Conservation (phyloP, 2,888 invertebrate genomes). For the Ferrisia virgata region DNA sequence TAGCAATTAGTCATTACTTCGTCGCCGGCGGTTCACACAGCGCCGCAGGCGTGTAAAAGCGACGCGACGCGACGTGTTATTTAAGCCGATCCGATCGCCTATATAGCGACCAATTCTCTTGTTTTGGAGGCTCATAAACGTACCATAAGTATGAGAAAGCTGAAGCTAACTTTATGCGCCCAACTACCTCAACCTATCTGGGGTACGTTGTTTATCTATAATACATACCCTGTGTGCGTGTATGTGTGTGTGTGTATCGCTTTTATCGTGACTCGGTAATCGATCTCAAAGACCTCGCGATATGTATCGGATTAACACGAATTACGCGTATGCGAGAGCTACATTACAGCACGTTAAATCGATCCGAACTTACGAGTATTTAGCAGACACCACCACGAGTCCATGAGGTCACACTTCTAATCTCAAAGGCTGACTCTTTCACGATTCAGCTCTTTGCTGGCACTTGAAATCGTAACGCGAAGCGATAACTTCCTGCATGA, state of each 20-base stretch:
- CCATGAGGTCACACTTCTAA: too few species aligned
- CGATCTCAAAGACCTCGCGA: not conserved
- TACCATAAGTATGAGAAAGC: too few species aligned
- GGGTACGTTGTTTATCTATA: not conserved
- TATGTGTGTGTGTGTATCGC: not conserved
- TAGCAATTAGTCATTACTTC: not conserved
- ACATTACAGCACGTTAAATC: too few species aligned
- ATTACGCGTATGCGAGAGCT: too few species aligned
- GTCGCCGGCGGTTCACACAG: not conserved
- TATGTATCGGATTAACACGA: not conserved
- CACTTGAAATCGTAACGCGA: too few species aligned
- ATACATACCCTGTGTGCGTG: too few species aligned
- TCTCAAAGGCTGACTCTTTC: too few species aligned
- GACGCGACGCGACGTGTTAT: not conserved
- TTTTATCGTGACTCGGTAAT: not conserved
- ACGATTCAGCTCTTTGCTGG: too few species aligned
- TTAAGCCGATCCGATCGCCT: not conserved
- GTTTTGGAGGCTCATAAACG: not conserved
- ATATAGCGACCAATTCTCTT: not conserved
- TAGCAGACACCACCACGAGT: too few species aligned
- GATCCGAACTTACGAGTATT: too few species aligned
- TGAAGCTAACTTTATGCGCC: not conserved
- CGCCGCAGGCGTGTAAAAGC: not conserved
- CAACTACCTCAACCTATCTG: too few species aligned
- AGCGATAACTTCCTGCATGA: too few species aligned